phyloP scores from a whole-genome alignment of 1,140 invertebrate genomes.

The Drosophila melanica region DNA sequence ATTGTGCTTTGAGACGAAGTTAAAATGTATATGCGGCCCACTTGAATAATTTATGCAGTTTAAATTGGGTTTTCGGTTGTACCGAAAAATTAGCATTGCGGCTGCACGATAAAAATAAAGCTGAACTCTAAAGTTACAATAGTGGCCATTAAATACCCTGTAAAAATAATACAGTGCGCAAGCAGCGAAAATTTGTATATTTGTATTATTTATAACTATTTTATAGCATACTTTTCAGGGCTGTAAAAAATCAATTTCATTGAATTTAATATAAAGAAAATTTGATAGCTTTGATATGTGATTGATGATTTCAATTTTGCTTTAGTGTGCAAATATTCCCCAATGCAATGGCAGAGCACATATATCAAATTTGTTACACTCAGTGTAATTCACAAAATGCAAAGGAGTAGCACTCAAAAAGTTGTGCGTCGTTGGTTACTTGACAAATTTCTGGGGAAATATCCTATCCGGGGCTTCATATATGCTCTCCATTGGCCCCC shows the following conservation, averaged over 20 bases:
- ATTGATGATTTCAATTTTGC: not conserved
- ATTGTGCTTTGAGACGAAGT: slow-evolving; percentile 18
- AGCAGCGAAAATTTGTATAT: not conserved
- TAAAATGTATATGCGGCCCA: not conserved
- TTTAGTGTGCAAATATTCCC: slow-evolving; percentile 2
- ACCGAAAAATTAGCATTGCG: slow-evolving; percentile 33
- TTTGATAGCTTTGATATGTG: too few relatives aligned
- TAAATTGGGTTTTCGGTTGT: slow-evolving; percentile 30
- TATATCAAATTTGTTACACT: slow-evolving; percentile 35
- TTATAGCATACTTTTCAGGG: not conserved
- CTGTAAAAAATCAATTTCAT: too few relatives aligned
- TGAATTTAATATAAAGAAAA: too few relatives aligned
- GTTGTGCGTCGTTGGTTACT: slow-evolving; percentile 49
- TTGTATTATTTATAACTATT: not conserved
- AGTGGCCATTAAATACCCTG: not conserved
- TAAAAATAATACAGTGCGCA: not conserved
- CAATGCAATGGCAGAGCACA: not conserved
- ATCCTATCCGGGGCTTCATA: slow-evolving; percentile 15
- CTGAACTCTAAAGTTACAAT: not conserved
- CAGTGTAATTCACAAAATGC: slow-evolving; percentile 19
- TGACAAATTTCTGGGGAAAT: slow-evolving; percentile 57
- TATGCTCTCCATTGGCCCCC: not conserved
- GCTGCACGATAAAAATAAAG: not conserved
- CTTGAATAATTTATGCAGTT: slow-evolving; percentile 41
- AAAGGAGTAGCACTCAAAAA: slow-evolving; percentile 32